Conservation (phyloP, 2,888 invertebrate species). For the Pollenia angustigena region DNA sequence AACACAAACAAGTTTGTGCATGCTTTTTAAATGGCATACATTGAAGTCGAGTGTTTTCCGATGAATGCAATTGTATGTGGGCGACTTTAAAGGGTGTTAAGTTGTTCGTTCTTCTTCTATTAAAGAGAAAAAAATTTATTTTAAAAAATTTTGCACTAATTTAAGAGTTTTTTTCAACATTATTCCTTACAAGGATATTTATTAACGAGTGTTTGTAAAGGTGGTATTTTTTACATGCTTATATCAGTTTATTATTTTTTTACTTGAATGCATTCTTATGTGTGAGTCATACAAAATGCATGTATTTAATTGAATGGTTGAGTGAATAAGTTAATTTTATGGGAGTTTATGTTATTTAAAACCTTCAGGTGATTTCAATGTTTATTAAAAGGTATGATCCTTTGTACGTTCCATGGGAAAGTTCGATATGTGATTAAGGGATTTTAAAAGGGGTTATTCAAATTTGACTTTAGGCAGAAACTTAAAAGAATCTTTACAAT, state of each 20-base stretch:
- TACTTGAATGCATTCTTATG: too few relatives aligned
- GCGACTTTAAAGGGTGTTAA: not conserved
- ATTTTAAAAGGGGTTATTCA: too few relatives aligned
- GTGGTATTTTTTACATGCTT: not conserved
- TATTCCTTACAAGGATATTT: slow-evolving; percentile 12
- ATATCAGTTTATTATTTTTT: slow-evolving; percentile 7
- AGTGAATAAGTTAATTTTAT: slow-evolving; percentile 2
- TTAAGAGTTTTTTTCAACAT: slow-evolving; percentile 46
- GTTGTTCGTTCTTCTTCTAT: not conserved
- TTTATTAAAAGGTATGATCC: too few relatives aligned
- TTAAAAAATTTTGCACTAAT: slow-evolving; percentile 4
- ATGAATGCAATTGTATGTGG: slow-evolving; percentile 17
- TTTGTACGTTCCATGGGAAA: too few relatives aligned
- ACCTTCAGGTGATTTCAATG: not conserved
- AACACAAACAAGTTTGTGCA: not conserved
- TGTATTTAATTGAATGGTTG: slow-evolving; percentile 36
- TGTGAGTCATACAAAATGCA: slow-evolving; percentile 32
- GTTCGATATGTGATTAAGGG: too few relatives aligned
- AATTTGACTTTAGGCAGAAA: too few relatives aligned
- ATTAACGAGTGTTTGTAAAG: not conserved
- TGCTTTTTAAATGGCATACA: not conserved
- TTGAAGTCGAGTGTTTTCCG: slow-evolving; percentile 27
- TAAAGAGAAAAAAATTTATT: not conserved
- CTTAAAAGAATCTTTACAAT: too few relatives aligned
- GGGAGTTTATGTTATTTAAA: not conserved